phyloP scores from a whole-genome alignment of 2,888 invertebrate species.

The Yponomeuta sedellus region DNA sequence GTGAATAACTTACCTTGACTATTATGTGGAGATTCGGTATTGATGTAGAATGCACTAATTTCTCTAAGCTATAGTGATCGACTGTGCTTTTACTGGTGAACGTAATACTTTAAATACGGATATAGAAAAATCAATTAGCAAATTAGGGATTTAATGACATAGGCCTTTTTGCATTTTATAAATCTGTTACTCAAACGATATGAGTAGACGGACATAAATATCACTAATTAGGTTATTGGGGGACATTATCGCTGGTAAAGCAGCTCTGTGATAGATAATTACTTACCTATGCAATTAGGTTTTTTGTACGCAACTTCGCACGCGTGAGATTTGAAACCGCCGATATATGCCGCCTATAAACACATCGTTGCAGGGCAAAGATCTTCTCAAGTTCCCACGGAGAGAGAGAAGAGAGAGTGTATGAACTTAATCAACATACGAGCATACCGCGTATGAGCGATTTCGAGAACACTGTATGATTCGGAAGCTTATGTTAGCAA shows the following conservation, averaged over 20 bases:
- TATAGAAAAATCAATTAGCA: background rate
- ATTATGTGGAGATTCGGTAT: background rate
- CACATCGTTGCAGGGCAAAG: too few species aligned
- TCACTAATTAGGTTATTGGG: background rate
- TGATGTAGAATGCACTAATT: background rate
- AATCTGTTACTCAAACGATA: background rate
- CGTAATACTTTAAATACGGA: background rate
- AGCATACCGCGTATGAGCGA: too few species aligned
- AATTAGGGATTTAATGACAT: background rate
- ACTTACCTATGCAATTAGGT: too few species aligned
- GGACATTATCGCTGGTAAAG: background rate
- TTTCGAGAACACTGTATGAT: too few species aligned
- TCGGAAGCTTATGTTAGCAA: too few species aligned
- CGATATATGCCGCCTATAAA: too few species aligned
- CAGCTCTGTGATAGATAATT: too few species aligned
- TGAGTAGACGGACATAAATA: background rate
- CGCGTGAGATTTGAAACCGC: too few species aligned
- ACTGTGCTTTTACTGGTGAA: background rate
- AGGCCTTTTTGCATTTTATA: background rate
- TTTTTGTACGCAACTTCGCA: too few species aligned
- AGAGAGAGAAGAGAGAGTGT: too few species aligned
- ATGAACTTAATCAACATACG: too few species aligned
- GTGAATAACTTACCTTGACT: background rate
- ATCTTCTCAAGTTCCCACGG: too few species aligned
- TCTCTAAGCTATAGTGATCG: background rate